phyloP scores from a whole-genome alignment of 30 jellyfish, hydroid and myxozoan species.

The Hydractinia echinata region DNA sequence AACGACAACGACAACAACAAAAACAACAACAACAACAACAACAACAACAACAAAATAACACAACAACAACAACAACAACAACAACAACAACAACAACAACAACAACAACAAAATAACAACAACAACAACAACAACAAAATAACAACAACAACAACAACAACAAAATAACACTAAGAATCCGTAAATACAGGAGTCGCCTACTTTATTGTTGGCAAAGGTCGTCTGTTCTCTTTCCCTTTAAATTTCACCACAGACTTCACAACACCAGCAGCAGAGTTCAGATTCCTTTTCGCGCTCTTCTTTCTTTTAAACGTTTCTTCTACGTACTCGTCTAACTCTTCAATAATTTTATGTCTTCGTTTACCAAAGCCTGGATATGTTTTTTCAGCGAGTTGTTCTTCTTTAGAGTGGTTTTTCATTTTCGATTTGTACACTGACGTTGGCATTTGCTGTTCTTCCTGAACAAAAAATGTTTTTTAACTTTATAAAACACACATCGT shows the following conservation, averaged over 20 bases:
- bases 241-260: background rate
- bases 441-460: slow-evolving; percentile 15
- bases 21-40: too few relatives aligned
- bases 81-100: too few relatives aligned
- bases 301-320: background rate
- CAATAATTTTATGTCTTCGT: background rate
- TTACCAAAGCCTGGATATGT: slow-evolving; percentile 13
- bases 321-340: slow-evolving; percentile 1
- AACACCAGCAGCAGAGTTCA: background rate
- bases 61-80: too few relatives aligned
- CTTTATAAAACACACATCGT: too few relatives aligned
- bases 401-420: background rate
- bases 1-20: too few relatives aligned
- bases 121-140: too few relatives aligned
- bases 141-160: too few relatives aligned
- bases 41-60: background rate
- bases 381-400: background rate
- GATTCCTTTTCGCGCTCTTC: background rate
- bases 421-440: slow-evolving; percentile 10
- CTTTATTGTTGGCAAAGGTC: background rate
- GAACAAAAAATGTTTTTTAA: background rate
- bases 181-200: background rate
- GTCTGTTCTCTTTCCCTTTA: background rate
- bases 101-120: too few relatives aligned
- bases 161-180: background rate